Evolutionary conservation across 2,797 vertebrate species (phyloP), one percentile per base, ranked within the genome.

Genomic region (Mormyrus hasselquistii): DNA sequence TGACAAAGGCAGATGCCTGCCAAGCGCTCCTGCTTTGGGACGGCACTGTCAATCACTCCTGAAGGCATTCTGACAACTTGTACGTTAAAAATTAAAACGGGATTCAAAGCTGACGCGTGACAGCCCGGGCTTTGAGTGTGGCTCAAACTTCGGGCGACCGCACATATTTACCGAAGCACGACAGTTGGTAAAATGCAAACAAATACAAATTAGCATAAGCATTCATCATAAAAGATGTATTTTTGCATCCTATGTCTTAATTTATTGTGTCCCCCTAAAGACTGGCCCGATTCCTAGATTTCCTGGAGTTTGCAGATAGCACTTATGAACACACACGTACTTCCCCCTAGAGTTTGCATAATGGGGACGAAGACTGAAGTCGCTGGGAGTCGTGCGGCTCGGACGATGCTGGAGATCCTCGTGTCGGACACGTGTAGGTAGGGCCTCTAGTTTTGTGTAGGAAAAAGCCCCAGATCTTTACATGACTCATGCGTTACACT

Each of bases 81-180:
- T 96, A 96, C 95, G 95, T 96, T 96, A 95, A 96, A 96, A 97
- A 96, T 97, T 96, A 95, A 97, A 97, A 95, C 94, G 88, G 93
- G 95, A 95, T 95, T 96, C 96, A 96, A 96, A 96, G 96, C 93
- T 93, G 88, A 92, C 89, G 93, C 91, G 93, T 96, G 96, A 97
- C 96, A 96, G 96, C 93, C 88, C 92, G 94, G 95, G 93, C 96
- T 96, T 96, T 96, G 96, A 97, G 96, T 95, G 94, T 95, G 96
- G 95, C 95, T 96, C 95, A 95, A 97, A 95, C 93, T 94, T 94
- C 94, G 93, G 93, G 94, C 95, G 95, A 96, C 95, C 96, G 95
- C 29, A 88, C 89, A 83, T 84, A 90, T 90, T 88, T 88, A 85
- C 86, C 41, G 47, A 55, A 95, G 95, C 50, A 65, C 82, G 65